These are phyloP conservation scores for Trissonchulus sp. DNA, from an alignment of 2,888 invertebrate genomes.

Conservation along the genomic window DNA sequence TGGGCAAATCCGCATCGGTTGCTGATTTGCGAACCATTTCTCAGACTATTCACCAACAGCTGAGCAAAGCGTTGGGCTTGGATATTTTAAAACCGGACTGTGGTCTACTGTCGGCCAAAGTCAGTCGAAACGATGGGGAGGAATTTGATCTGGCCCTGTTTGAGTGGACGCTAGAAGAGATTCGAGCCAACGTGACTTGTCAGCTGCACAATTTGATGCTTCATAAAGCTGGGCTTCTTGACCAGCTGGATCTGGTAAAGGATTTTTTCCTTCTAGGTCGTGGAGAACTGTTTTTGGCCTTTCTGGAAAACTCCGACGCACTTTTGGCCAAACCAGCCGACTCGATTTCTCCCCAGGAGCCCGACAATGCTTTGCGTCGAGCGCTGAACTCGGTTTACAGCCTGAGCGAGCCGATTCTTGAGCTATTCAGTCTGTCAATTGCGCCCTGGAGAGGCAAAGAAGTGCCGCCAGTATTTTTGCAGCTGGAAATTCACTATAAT, in stretches of 20 bases:
- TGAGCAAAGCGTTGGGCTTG: neutral
- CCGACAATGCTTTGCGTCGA: neutral
- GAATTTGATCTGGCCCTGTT: neutral
- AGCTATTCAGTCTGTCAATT: neutral
- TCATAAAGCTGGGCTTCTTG: neutral
- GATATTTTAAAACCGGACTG: too few species aligned
- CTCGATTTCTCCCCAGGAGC: neutral
- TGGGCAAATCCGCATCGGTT: neutral
- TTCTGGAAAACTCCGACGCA: neutral
- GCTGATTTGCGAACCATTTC: neutral
- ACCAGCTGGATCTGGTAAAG: neutral
- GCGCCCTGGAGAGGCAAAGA: neutral
- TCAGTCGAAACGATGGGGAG: neutral
- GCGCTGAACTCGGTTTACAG: neutral
- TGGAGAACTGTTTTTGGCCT: conserved; percentile 1
- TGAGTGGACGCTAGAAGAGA: neutral
- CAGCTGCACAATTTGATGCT: neutral
- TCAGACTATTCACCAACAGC: neutral
- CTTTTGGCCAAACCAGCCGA: neutral
- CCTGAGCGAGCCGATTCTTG: neutral
- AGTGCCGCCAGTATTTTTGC: neutral
- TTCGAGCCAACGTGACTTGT: neutral
- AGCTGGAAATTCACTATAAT: conserved; percentile 1
- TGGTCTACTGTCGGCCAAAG: neutral
- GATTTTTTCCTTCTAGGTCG: conserved; percentile 15